Conservation (phyloP, 2,797 vertebrate species). For the Scyliorhinus canicula region DNA sequence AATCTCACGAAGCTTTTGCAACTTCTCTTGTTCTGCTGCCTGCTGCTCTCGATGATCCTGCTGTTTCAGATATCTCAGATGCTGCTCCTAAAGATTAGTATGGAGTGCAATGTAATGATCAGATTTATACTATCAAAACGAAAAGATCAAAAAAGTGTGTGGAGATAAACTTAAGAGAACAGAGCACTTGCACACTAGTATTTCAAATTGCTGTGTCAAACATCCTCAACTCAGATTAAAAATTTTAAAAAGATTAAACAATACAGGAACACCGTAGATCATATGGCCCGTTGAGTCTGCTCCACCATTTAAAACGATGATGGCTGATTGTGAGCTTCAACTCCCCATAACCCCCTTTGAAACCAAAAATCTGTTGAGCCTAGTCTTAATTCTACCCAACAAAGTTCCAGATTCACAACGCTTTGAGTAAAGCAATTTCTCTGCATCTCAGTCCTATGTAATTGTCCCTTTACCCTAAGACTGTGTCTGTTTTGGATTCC, state of each 20-base stretch:
- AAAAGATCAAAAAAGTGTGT: background rate
- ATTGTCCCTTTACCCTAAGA: too few species aligned
- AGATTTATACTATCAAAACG: background rate
- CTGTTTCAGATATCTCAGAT: conserved; percentile 81
- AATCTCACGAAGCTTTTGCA: conserved; percentile 74
- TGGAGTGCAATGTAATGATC: background rate
- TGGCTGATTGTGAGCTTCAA: background rate
- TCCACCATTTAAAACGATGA: background rate
- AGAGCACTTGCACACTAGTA: background rate
- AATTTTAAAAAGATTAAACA: background rate
- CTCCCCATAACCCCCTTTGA: background rate
- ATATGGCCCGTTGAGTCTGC: background rate
- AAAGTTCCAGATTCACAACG: background rate
- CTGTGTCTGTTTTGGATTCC: too few species aligned
- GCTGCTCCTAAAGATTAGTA: conserved; percentile 72
- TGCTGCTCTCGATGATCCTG: conserved; percentile 84
- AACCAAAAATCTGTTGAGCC: too few species aligned
- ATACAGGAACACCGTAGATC: background rate
- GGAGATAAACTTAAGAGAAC: background rate
- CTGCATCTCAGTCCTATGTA: too few species aligned
- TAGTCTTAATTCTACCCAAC: background rate
- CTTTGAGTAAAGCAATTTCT: too few species aligned
- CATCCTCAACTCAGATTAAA: background rate
- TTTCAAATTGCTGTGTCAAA: background rate
- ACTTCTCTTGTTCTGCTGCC: conserved; percentile 74